These are phyloP conservation scores for Andricus grossulariae DNA, from an alignment of 1,140 invertebrate genomes.

Conservation along the genomic window DNA sequence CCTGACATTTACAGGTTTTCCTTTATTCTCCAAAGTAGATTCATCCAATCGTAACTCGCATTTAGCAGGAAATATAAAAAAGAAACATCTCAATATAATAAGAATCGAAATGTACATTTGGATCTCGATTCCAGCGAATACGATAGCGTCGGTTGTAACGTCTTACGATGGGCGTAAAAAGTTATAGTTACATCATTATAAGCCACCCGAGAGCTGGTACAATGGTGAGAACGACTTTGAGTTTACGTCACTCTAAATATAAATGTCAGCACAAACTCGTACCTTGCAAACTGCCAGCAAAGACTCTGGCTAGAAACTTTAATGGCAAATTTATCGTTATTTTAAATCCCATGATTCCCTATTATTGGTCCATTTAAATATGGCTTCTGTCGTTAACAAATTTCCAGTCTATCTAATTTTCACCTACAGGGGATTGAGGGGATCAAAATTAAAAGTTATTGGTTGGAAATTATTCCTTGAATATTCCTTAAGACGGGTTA, in stretches of 20 bases:
- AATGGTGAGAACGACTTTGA: constrained; percentile 50
- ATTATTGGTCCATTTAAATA: constrained; percentile 57
- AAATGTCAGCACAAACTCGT: constrained; percentile 53
- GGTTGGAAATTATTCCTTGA: too few species aligned
- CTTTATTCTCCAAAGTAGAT: background rate
- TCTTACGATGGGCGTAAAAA: constrained; percentile 68
- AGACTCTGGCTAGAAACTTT: constrained; percentile 30
- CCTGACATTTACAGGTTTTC: background rate
- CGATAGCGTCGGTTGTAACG: constrained; percentile 49
- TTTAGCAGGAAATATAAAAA: constrained; percentile 17
- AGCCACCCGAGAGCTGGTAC: constrained; percentile 56
- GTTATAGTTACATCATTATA: constrained; percentile 73
- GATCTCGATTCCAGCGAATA: constrained; percentile 49
- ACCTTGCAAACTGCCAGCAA: constrained; percentile 52
- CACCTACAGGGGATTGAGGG: background rate
- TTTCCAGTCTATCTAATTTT: background rate
- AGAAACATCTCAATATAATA: background rate
- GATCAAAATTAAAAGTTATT: too few species aligned
- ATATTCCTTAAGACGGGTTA: too few species aligned
- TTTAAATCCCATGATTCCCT: constrained; percentile 57
- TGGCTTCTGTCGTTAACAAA: constrained; percentile 46
- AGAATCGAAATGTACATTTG: constrained; percentile 43
- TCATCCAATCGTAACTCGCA: background rate
- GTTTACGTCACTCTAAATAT: constrained; percentile 63
- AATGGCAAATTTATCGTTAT: constrained; percentile 56